Evolutionary conservation across 2,797 vertebrate species (phyloP), one percentile per base, ranked within the genome.

Genomic region (Bradypus variegatus): DNA sequence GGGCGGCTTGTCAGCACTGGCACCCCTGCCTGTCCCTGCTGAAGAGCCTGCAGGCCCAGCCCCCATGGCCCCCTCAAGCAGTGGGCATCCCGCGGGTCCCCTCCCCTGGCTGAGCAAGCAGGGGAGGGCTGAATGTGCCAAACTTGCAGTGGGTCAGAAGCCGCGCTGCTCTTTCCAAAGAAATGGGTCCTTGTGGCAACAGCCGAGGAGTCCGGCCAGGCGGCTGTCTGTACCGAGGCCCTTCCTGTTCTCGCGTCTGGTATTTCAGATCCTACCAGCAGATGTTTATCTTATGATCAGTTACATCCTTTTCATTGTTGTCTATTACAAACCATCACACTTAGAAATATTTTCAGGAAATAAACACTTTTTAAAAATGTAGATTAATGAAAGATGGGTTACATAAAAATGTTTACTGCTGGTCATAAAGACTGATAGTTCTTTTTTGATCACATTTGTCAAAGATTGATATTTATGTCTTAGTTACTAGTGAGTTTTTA

Each of bases 21-120:
- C 93, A 33, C 94, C 95, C 79, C 96, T 95, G 72, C 97, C 96
- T 97, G 96, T 93, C 84, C 91, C 73, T 0, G 6, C 90, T 11
- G 23, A 78, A 82, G 89, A 89, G 38, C 88, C 81, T 64, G 75
- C 78, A 92, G 64, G 64, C 53, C 25, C 91, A 21, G 16, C 94
- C 89, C 36, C n/a, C 65, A 33, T 19, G 23, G 29, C 38, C 15
- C 13, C 13, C 38, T 41, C 38, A 27, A 8, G 19, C n/a, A 70
- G 62, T 13, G 19, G 10, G 5, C 12, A 21, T 73, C 25, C 23
- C 8, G 25, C 18, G 33, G 33, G 48, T 23, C 31, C 73, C 75
- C 21, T 31, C 7, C 73, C 75, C 48, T n/a, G 6, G 58, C 58
- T 19, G 21, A 58, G 19, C 48, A 9, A 3, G 7, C 41, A 15